Conservation (phyloP, 2,888 invertebrate genomes). For the Mythimna impura region DNA sequence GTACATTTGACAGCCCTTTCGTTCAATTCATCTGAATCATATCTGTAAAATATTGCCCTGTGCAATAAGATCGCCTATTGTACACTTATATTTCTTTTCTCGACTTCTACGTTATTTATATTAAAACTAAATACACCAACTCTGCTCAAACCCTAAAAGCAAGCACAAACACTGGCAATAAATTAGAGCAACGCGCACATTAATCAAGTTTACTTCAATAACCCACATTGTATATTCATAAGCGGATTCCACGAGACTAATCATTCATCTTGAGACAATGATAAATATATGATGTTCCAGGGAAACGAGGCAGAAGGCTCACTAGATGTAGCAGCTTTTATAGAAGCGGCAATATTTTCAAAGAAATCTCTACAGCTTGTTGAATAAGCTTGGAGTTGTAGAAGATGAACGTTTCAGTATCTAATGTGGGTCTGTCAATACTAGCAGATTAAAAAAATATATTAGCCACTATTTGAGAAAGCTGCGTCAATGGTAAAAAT, state of each 20-base stretch:
- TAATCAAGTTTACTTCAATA: constrained; percentile 71
- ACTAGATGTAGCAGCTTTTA: background rate
- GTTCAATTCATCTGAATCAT: no score
- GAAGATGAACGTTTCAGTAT: background rate
- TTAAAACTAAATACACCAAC: background rate
- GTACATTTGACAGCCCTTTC: no score
- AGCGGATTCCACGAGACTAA: constrained; percentile 73
- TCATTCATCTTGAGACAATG: constrained; percentile 80
- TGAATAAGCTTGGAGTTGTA: background rate
- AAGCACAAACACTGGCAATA: constrained; percentile 40
- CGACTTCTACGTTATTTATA: background rate
- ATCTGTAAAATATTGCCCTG: no score
- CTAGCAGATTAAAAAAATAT: no score
- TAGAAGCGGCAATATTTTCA: background rate
- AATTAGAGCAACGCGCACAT: constrained; percentile 60
- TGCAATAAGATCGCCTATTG: no score
- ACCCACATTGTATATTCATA: constrained; percentile 69
- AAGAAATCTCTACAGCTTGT: background rate
- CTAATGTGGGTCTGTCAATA: no score
- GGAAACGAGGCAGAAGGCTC: constrained; percentile 45
- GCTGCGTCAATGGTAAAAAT: no score
- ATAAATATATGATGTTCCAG: constrained; percentile 57
- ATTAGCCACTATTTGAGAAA: no score
- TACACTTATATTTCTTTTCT: background rate
- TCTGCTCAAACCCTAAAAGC: constrained; percentile 16